Conservation (phyloP, 2,797 vertebrate genomes). For the Acanthiza pusilla region DNA sequence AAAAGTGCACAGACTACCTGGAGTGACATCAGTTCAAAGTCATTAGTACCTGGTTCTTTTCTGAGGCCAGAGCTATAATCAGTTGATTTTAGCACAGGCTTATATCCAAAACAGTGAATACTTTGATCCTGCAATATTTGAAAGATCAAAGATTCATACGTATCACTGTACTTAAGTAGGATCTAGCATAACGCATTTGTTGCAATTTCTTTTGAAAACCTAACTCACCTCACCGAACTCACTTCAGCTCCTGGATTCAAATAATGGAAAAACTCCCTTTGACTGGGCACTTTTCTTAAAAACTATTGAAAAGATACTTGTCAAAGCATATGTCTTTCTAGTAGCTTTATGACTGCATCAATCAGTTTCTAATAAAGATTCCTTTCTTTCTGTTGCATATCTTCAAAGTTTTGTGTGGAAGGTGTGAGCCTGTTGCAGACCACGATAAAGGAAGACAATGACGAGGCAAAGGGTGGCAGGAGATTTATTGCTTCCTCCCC, state of each 20-base stretch:
- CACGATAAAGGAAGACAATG: too few species aligned
- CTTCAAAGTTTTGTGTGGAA: background rate
- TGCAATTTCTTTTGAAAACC: conserved; percentile 30
- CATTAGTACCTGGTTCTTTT: conserved; percentile 61
- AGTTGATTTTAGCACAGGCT: conserved; percentile 67
- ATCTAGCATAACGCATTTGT: background rate
- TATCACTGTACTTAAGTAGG: conserved; percentile 47
- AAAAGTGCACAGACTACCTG: conserved; percentile 32
- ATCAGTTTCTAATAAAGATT: background rate
- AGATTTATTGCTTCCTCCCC: too few species aligned
- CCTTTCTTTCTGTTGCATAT: background rate
- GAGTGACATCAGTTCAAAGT: conserved; percentile 68
- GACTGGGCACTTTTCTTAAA: background rate
- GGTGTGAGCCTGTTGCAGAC: too few species aligned
- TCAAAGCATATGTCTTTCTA: background rate
- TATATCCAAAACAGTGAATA: conserved; percentile 61
- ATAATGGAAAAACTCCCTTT: background rate
- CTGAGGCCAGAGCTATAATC: conserved; percentile 57
- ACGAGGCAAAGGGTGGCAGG: too few species aligned
- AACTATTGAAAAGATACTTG: background rate
- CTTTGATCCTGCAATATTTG: conserved; percentile 68
- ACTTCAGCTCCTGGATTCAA: background rate
- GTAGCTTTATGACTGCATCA: background rate
- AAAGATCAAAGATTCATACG: conserved; percentile 71
- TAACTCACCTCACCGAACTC: background rate